Conservation (phyloP, 2,113 vertebrate genomes). For the Blennius ocellaris region DNA sequence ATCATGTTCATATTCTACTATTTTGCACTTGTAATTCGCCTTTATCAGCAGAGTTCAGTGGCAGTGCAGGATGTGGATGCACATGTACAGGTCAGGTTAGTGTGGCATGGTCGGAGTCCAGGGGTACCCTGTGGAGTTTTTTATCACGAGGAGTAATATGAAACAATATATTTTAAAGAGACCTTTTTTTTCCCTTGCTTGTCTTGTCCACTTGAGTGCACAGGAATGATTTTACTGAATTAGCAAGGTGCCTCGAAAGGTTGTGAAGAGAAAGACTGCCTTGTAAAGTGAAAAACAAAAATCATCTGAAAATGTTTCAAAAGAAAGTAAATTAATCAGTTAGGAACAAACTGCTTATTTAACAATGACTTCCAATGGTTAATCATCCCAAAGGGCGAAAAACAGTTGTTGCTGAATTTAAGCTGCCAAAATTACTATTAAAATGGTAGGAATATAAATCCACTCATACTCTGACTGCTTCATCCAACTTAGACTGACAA, state of each 20-base stretch:
- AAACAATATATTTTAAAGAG: neutral
- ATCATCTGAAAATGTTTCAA: no score
- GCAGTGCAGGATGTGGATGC: neutral
- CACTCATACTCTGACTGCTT: no score
- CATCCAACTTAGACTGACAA: no score
- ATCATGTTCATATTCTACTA: constrained; percentile 19
- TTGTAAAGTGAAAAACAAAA: neutral
- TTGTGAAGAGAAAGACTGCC: neutral
- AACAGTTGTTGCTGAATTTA: no score
- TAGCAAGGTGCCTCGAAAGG: neutral
- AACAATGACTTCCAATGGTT: neutral
- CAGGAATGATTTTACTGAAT: neutral
- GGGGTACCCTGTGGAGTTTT: neutral
- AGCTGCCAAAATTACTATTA: no score
- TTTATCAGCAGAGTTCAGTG: constrained; percentile 21
- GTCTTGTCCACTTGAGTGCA: neutral
- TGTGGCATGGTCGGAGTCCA: constrained; percentile 6
- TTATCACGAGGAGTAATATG: neutral
- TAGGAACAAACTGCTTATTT: neutral
- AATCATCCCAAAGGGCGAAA: no score
- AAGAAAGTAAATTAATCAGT: no score
- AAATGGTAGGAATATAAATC: no score
- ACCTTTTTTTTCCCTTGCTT: neutral
- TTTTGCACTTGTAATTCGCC: constrained; percentile 15
- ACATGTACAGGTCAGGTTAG: neutral